These are phyloP conservation scores for Aptenodytes patagonicus DNA, from an alignment of 2,113 vertebrate genomes.

Conservation along the genomic window DNA sequence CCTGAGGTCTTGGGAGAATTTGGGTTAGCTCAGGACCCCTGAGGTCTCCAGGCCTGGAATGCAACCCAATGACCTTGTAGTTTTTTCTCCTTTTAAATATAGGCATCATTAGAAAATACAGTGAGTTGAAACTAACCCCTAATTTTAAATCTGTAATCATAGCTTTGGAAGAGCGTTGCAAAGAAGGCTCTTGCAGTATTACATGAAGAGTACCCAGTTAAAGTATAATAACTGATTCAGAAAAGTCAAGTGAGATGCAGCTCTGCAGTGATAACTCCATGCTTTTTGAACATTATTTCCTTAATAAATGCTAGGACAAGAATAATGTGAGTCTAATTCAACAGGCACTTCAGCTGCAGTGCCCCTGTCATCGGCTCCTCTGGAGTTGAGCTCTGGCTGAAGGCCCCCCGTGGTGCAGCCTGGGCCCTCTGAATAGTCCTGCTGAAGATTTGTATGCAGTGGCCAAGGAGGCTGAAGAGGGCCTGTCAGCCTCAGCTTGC, in stretches of 20 bases:
- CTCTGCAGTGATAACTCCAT: neutral
- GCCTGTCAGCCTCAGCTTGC: neutral
- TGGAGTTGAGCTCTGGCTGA: neutral
- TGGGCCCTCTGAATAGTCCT: neutral
- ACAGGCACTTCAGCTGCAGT: neutral
- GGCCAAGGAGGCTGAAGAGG: neutral
- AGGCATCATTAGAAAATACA: neutral
- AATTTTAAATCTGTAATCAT: neutral
- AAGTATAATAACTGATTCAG: neutral
- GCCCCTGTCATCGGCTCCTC: neutral
- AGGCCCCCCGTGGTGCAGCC: neutral
- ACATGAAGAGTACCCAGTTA: neutral
- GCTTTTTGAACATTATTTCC: neutral
- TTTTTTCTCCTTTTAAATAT: neutral
- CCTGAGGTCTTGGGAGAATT: neutral
- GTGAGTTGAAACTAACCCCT: neutral
- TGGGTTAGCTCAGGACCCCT: neutral
- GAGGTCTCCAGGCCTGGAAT: neutral
- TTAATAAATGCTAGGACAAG: neutral
- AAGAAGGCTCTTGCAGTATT: neutral
- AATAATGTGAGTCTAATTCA: neutral
- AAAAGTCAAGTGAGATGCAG: neutral
- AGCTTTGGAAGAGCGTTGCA: neutral
- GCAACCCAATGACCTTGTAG: neutral
- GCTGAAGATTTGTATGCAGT: neutral